Evolutionary conservation across 2,113 vertebrate species (phyloP).

Genomic region (Caranx ignobilis): DNA sequence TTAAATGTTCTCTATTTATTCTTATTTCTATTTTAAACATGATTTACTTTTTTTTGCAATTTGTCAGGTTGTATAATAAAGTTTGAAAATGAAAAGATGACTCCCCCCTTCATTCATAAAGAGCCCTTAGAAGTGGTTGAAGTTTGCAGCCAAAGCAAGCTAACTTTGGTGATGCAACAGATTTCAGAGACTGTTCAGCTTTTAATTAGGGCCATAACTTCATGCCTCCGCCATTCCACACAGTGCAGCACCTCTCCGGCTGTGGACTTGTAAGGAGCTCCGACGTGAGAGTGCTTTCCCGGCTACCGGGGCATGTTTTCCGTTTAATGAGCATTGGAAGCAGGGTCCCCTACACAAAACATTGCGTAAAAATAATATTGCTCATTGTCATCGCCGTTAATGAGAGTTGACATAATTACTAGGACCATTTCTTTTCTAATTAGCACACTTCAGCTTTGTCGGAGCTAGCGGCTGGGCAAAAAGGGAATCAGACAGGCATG

Average conservation of each 20-base stretch:
- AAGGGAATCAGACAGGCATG: slow-evolving; percentile 97
- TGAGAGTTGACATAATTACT: slow-evolving; percentile 96
- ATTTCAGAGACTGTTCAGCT: slow-evolving; percentile 30
- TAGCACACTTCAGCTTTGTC: slow-evolving; percentile 95
- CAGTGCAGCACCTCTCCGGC: slow-evolving; percentile 64
- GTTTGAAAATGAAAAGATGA: slow-evolving; percentile 46
- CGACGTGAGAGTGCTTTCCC: slow-evolving; percentile 63
- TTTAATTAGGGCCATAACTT: slow-evolving; percentile 83
- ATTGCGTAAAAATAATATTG: slow-evolving; percentile 98
- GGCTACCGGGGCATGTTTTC: slow-evolving; percentile 74
- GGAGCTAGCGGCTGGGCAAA: slow-evolving; percentile 88
- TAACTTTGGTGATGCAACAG: slow-evolving; percentile 9
- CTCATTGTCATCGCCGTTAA: slow-evolving; percentile 93
- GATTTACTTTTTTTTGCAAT: slow-evolving; percentile 55
- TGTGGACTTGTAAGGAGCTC: slow-evolving; percentile 60
- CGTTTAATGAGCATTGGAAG: slow-evolving; percentile 94
- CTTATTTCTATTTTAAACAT: slow-evolving; percentile 64
- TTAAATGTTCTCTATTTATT: slow-evolving; percentile 77
- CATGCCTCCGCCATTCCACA: slow-evolving; percentile 66
- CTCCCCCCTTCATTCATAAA: not conserved
- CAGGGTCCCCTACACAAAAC: slow-evolving; percentile 91
- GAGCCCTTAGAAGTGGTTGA: not conserved
- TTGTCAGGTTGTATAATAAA: slow-evolving; percentile 77
- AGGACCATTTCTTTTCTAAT: slow-evolving; percentile 98
- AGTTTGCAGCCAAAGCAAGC: slow-evolving; percentile 4